These are phyloP conservation scores for Eulithis prunata DNA, from an alignment of 2,888 invertebrate genomes.

Conservation along the genomic window DNA sequence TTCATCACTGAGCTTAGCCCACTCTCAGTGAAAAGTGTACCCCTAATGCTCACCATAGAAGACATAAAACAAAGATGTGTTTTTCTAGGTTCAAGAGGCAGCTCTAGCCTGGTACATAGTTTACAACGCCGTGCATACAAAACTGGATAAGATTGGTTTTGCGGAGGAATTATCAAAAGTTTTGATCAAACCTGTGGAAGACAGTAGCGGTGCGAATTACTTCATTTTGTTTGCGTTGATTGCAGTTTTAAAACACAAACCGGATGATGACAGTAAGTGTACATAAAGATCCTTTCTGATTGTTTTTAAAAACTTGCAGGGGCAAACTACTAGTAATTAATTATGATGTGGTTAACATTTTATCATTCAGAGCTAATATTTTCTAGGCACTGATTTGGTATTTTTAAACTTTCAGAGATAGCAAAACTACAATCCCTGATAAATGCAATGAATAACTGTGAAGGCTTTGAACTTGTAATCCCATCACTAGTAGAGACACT, in stretches of 20 bases:
- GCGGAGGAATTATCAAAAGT: slow-evolving; percentile 42
- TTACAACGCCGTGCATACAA: slow-evolving; percentile 46
- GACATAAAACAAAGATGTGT: background rate
- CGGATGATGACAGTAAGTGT: slow-evolving; percentile 52
- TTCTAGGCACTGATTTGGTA: slow-evolving; percentile 1
- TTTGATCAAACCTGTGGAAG: slow-evolving; percentile 25
- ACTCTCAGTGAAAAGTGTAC: too few species aligned
- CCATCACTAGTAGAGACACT: slow-evolving; percentile 52
- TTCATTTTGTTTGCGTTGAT: slow-evolving; percentile 54
- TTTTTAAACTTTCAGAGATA: slow-evolving; percentile 31
- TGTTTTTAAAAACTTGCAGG: too few species aligned
- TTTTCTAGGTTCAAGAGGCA: slow-evolving; percentile 51
- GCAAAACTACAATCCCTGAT: slow-evolving; percentile 43
- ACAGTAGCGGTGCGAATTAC: slow-evolving; percentile 31
- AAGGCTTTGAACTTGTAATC: slow-evolving; percentile 45
- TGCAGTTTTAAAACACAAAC: slow-evolving; percentile 51
- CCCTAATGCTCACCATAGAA: background rate
- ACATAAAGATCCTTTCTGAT: too few species aligned
- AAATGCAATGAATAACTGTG: slow-evolving; percentile 45
- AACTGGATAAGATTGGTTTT: slow-evolving; percentile 39
- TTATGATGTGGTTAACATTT: slow-evolving; percentile 64
- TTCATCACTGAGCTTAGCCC: too few species aligned
- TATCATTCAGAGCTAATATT: background rate
- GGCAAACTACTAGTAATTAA: slow-evolving; percentile 65
- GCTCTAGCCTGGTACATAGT: slow-evolving; percentile 57